These are phyloP conservation scores for Marcusenius ussheri DNA, from an alignment of 2,113 vertebrate genomes.

Conservation along the genomic window DNA sequence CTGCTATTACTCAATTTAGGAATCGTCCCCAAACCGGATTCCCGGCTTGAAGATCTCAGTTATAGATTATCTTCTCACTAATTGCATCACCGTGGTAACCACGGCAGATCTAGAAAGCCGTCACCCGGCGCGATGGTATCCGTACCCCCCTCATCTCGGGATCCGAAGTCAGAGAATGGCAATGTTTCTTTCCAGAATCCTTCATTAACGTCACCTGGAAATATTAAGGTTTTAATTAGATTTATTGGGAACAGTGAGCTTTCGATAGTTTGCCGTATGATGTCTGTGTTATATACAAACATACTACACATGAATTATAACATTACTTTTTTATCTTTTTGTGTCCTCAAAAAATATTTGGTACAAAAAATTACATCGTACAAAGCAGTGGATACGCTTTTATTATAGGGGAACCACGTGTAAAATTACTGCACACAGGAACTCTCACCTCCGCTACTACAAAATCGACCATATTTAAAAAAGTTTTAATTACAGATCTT, in stretches of 20 bases:
- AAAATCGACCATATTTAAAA: slow-evolving; percentile 56
- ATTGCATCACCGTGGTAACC: slow-evolving; percentile 45
- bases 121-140: slow-evolving; percentile 29
- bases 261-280: not conserved
- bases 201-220: not conserved
- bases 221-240: not conserved
- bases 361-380: slow-evolving; percentile 95
- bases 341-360: slow-evolving; percentile 92
- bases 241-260: slow-evolving; percentile 8
- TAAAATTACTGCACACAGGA: slow-evolving; percentile 64
- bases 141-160: not conserved
- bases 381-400: slow-evolving; percentile 76
- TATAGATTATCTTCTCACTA: slow-evolving; percentile 63
- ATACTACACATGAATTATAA: not conserved
- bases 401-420: slow-evolving; percentile 39
- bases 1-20: slow-evolving; percentile 47
- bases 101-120: slow-evolving; percentile 40
- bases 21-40: slow-evolving; percentile 42
- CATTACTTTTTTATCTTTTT: slow-evolving; percentile 50
- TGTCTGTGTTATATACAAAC: not conserved
- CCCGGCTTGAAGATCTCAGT: slow-evolving; percentile 52
- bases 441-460: slow-evolving; percentile 54
- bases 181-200: not conserved
- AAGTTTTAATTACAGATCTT: slow-evolving; percentile 5
- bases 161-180: not conserved